phyloP scores from a whole-genome alignment of 2,888 invertebrate genomes.

The Drosophila pegasa region DNA sequence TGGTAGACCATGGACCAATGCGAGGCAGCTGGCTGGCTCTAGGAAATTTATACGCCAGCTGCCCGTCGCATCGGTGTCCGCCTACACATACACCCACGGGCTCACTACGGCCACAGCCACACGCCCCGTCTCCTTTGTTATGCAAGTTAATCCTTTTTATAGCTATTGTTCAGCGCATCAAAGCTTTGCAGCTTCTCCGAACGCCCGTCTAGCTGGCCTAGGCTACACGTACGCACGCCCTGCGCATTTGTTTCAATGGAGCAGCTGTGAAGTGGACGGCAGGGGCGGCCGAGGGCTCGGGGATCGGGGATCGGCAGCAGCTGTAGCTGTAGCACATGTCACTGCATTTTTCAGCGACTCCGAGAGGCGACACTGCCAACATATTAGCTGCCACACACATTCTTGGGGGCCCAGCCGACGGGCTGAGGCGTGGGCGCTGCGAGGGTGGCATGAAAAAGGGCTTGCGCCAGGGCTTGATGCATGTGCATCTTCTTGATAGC shows the following conservation, averaged over 20 bases:
- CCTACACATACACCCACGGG: slow-evolving; percentile 27
- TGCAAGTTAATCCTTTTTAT: slow-evolving; percentile 79
- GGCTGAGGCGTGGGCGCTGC: slow-evolving; percentile 16
- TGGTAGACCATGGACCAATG: slow-evolving; percentile 66
- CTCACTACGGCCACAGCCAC: neutral
- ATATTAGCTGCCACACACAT: slow-evolving; percentile 75
- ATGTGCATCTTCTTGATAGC: slow-evolving; percentile 75
- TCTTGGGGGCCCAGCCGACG: slow-evolving; percentile 17
- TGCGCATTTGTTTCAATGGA: slow-evolving; percentile 69
- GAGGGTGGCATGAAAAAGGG: slow-evolving; percentile 16
- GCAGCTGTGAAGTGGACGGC: slow-evolving; percentile 16
- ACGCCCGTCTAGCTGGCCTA: neutral
- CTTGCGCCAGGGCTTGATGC: slow-evolving; percentile 50
- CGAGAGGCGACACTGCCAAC: slow-evolving; percentile 73
- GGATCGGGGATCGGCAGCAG: slow-evolving; percentile 21
- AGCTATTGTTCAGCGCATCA: slow-evolving; percentile 79
- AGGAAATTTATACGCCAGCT: slow-evolving; percentile 70
- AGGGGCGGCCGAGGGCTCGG: neutral
- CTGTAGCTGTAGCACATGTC: slow-evolving; percentile 73
- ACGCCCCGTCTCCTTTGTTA: slow-evolving; percentile 66
- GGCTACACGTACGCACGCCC: slow-evolving; percentile 61
- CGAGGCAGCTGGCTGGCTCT: slow-evolving; percentile 60
- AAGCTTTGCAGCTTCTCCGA: slow-evolving; percentile 49
- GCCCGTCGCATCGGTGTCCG: slow-evolving; percentile 48
- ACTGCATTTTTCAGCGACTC: slow-evolving; percentile 78